Evolutionary conservation across 2,888 invertebrate genomes (phyloP).

Genomic region (Plusia festucae): DNA sequence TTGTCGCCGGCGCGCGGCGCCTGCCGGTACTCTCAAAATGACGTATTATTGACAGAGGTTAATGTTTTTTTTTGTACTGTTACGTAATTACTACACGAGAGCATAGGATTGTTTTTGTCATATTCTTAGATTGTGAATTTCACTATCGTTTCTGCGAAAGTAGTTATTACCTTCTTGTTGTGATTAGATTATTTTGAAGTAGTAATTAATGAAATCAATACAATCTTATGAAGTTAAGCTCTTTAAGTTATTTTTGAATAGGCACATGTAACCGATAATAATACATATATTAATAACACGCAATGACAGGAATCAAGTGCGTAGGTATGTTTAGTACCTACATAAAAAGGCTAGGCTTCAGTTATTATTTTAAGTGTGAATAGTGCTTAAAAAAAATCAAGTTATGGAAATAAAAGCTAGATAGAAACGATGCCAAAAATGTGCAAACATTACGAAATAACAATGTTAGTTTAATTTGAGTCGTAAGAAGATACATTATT

Average conservation of each 20-base stretch:
- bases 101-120: neutral
- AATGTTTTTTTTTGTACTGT: neutral
- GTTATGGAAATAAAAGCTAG: neutral
- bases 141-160: slow-evolving; percentile 4
- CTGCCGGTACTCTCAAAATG: slow-evolving; percentile 15
- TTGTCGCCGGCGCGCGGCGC: slow-evolving; percentile 24
- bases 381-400: no score
- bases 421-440: neutral
- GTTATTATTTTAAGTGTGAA: no score
- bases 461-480: neutral
- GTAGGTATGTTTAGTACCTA: no score
- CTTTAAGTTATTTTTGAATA: no score
- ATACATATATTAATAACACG: no score
- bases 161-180: neutral
- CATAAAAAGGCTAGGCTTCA: no score
- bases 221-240: no score
- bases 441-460: neutral
- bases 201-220: no score
- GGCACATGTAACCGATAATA: no score
- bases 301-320: no score
- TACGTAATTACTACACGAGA: slow-evolving; percentile 17
- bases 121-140: neutral
- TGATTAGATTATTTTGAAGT: slow-evolving; percentile 1
- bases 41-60: neutral
- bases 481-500: neutral